phyloP scores from a whole-genome alignment of 2,113 vertebrate species.

The Gymnorhina tibicen region DNA sequence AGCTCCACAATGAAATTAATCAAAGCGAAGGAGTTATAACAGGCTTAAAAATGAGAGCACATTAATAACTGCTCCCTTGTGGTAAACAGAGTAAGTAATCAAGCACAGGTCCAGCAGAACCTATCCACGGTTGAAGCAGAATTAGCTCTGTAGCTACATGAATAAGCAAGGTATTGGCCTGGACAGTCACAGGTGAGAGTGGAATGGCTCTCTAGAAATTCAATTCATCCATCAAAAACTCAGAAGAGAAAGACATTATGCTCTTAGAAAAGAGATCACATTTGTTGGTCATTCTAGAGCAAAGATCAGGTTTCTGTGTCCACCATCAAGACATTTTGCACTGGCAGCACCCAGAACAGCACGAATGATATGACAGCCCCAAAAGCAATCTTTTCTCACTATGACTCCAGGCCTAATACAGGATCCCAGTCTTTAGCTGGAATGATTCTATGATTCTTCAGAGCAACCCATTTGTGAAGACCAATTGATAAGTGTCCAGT shows the following conservation, averaged over 20 bases:
- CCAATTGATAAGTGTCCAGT: not conserved
- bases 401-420: not conserved
- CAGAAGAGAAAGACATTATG: not conserved
- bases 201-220: not conserved
- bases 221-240: not conserved
- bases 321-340: not conserved
- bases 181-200: not conserved
- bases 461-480: not conserved
- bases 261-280: not conserved
- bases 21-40: constrained; percentile 57
- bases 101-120: not conserved
- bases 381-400: not conserved
- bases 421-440: not conserved
- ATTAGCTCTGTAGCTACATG: not conserved
- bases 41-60: constrained; percentile 39
- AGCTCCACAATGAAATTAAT: constrained; percentile 52
- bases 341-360: not conserved
- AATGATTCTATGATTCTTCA: not conserved
- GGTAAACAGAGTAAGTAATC: constrained; percentile 39
- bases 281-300: not conserved
- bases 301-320: not conserved
- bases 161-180: not conserved
- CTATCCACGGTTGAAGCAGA: not conserved
- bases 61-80: constrained; percentile 42
- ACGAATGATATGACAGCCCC: not conserved